Evolutionary conservation across 1,140 invertebrate species (phyloP), one percentile per base, ranked within the genome.

Genomic region (Parasteatoda tepidariorum): DNA sequence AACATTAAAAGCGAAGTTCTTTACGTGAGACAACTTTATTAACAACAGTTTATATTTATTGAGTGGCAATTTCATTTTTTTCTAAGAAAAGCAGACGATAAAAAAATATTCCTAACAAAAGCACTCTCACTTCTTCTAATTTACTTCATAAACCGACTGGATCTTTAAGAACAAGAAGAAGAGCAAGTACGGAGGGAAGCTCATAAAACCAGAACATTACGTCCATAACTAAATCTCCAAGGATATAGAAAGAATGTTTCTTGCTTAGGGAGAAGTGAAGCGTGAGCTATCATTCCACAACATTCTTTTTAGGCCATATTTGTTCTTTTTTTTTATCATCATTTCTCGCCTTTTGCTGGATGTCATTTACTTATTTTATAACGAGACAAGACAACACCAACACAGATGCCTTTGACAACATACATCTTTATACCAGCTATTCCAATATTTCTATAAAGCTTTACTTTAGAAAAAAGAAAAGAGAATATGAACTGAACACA

Each of bases 401-500:
- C 71, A n/a, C n/a, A 61, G 71, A 22, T 74, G 71, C n/a, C 61
- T 54, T 38, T 61, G 55, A 61, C 57, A n/a, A 34, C 55, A 26
- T 61, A 74, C 55, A 59, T 26, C 9, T 59, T 22, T 7, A 22
- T 9, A 22, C n/a, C 9, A 59, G 9, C 9, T 59, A 9, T 57
- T 57, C 55, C 22, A n/a, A n/a, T n/a, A n/a, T n/a, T n/a, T n/a
- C n/a, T n/a, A n/a, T n/a, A n/a, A n/a, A n/a, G n/a, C n/a, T n/a
- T n/a, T n/a, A n/a, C n/a, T n/a, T n/a, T n/a, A n/a, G n/a, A n/a
- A n/a, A n/a, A n/a, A n/a, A n/a, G n/a, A n/a, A n/a, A n/a, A n/a
- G n/a, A n/a, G n/a, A n/a, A n/a, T n/a, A n/a, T n/a, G n/a, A n/a
- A n/a, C n/a, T n/a, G n/a, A n/a, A n/a, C n/a, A n/a, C n/a, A n/a